Percentiles rank a stretch among this genome's conserved stretches.
Conservation (phyloP, 2,888 invertebrate genomes). For the Penaeus monodon region DNA sequence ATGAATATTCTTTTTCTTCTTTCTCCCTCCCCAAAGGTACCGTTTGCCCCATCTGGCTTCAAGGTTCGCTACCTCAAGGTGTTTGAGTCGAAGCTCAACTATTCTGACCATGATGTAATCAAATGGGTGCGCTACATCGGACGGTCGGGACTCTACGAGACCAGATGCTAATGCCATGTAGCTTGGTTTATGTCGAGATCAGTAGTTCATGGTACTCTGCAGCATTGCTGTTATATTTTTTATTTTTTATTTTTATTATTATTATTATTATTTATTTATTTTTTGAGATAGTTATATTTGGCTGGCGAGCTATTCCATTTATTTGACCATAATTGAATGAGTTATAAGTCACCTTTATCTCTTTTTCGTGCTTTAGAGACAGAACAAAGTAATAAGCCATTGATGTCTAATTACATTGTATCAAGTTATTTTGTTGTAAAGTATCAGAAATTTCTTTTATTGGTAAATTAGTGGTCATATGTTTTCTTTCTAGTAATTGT, state of each 20-base stretch:
- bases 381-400: too few species aligned
- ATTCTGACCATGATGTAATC: conserved; percentile 99
- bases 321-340: too few species aligned
- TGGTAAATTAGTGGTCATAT: too few species aligned
- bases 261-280: not conserved
- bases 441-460: too few species aligned
- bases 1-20: not conserved
- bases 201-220: conserved; percentile 1
- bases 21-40: conserved; percentile 76
- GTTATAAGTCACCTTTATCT: too few species aligned
- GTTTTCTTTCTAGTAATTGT: too few species aligned
- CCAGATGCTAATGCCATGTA: conserved; percentile 81
- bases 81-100: conserved; percentile 99
- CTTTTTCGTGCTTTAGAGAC: too few species aligned
- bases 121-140: conserved; percentile 99
- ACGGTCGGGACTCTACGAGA: conserved; percentile 98
- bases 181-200: not conserved
- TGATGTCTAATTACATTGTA: too few species aligned
- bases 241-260: not conserved
- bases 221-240: not conserved
- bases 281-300: too few species aligned
- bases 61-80: conserved; percentile 99
- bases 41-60: conserved; percentile 99
- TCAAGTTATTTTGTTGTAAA: too few species aligned
- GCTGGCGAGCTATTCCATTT: too few species aligned